phyloP scores from a whole-genome alignment of 2,888 invertebrate genomes.

The Eristalis arbustorum region DNA sequence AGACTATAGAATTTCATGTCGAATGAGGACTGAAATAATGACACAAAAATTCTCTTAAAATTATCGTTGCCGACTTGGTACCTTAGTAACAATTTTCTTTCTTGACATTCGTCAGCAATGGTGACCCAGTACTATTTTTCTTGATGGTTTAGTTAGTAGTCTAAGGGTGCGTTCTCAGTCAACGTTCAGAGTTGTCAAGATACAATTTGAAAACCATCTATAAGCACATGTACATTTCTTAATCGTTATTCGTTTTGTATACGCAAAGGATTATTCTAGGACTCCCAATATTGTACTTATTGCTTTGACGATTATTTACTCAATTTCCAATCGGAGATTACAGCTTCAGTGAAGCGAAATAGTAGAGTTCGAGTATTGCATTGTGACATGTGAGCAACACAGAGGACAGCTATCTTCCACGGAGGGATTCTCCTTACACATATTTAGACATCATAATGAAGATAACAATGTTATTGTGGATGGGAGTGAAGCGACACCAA shows the following conservation, averaged over 20 bases:
- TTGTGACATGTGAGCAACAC: neutral
- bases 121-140: no score
- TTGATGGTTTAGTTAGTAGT: no score
- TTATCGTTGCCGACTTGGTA: no score
- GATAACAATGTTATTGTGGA: slow-evolving; percentile 31
- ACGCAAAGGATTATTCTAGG: slow-evolving; percentile 21
- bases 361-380: neutral
- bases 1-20: no score
- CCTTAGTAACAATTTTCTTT: no score
- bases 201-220: no score
- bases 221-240: neutral
- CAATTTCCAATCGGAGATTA: slow-evolving; percentile 70
- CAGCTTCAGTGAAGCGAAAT: slow-evolving; percentile 21
- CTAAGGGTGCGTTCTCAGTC: no score
- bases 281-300: slow-evolving; percentile 53
- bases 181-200: no score
- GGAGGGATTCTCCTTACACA: slow-evolving; percentile 33
- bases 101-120: no score
- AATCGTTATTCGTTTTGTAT: neutral
- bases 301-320: slow-evolving; percentile 65
- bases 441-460: neutral
- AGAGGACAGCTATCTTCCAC: neutral
- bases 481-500: slow-evolving; percentile 2
- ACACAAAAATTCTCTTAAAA: no score
- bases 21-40: no score